Evolutionary conservation across 2,888 invertebrate genomes (phyloP), one percentile per base, ranked within the genome.

Genomic region (Calameuta idolon): DNA sequence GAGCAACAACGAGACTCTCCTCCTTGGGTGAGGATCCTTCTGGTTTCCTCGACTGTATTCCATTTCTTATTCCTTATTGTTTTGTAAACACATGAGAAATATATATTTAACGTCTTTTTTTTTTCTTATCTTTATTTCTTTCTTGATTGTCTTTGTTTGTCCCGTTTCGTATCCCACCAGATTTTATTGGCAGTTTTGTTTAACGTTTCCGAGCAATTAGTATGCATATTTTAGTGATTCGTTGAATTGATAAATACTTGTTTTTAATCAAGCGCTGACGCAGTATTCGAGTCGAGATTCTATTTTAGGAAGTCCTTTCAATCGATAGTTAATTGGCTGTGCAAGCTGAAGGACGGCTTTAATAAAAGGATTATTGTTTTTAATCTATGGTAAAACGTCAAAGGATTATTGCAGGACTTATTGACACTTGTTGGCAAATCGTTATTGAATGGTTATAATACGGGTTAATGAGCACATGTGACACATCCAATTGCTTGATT

Each of bases 21-120:
- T 31, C 71, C 71, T 71, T 34, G 71, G 71, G 71, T 71, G 71
- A 71, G 71, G 71, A 71, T 31, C 71, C 71, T 71, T 71, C 34
- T 34, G 55, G 55, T 55, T 55, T 55, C 55, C 55, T 55, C 55
- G 55, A 55, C 9, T 15, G 55, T 55, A 55, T 4, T 55, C 55
- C 55, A 55, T 55, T 55, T 9, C 55, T 55, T 55, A 55, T 55
- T 55, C 55, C 23, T 23, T 55, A 55, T 55, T 55, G 55, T 55
- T 55, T 55, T 55, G 55, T 55, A 55, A 55, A 55, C 55, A 55
- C 9, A 23, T 55, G 55, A 55, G 55, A 55, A 55, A 55, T 55
- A 55, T 55, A 55, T 23, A 55, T 55, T 55, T 55, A 55, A 55
- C 55, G 23, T 55, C 55, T 23, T 55, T 55, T 15, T 37, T 37